Conservation (phyloP, 2,888 invertebrate genomes). For the Spisula subtruncata region DNA sequence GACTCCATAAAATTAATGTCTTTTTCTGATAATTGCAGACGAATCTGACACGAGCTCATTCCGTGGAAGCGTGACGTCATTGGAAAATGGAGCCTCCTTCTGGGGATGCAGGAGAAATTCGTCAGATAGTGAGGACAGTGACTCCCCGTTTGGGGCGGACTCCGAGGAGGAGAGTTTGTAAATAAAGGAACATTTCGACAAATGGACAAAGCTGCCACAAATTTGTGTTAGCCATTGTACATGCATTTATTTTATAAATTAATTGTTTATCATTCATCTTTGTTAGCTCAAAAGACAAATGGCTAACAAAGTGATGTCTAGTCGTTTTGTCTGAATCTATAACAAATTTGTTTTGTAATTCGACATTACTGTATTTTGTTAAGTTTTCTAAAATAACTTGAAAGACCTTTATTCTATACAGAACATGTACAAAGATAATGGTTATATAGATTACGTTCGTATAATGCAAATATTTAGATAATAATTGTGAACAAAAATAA, state of each 20-base stretch:
- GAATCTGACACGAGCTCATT: conserved; percentile 56
- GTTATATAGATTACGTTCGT: too few relatives aligned
- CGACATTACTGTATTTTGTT: too few relatives aligned
- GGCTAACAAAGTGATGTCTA: not conserved
- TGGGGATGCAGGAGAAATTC: conserved; percentile 36
- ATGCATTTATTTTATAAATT: conserved; percentile 13
- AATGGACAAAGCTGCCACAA: conserved; percentile 4
- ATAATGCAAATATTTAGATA: not conserved
- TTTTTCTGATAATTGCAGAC: conserved; percentile 40
- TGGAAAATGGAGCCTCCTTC: conserved; percentile 46
- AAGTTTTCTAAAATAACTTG: too few relatives aligned
- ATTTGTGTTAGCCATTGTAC: not conserved
- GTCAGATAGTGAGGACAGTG: conserved; percentile 49
- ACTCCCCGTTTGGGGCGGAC: conserved; percentile 56
- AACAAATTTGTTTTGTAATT: not conserved
- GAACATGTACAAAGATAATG: too few relatives aligned
- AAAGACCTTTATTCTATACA: too few relatives aligned
- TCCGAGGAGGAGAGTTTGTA: conserved; percentile 55
- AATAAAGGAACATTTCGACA: not conserved
- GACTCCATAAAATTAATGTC: not conserved
- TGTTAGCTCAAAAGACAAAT: not conserved
- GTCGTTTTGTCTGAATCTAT: not conserved
- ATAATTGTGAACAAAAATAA: not conserved
- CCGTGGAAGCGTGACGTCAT: conserved; percentile 63
- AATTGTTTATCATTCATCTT: not conserved